Percentiles rank a stretch among this genome's conserved stretches.
Evolutionary conservation across 2,888 invertebrate species (phyloP).

Genomic region (Parasteatoda lunata): DNA sequence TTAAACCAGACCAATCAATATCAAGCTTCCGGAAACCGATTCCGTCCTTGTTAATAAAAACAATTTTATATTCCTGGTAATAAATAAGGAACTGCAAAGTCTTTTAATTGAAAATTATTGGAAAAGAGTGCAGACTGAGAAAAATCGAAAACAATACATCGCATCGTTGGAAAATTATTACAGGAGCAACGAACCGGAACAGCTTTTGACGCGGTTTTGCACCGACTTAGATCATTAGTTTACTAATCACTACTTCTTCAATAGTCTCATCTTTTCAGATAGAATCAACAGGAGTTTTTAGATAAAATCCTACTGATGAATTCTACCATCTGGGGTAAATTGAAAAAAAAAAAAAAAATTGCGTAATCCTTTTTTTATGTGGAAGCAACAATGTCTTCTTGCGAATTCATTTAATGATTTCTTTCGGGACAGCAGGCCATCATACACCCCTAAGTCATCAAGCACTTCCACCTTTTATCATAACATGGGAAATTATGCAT

Average conservation of each 20-base stretch:
- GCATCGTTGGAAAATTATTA: not conserved
- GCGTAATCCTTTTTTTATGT: not conserved
- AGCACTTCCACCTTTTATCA: too few species aligned
- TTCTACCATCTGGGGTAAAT: not conserved
- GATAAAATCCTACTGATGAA: not conserved
- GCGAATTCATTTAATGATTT: too few species aligned
- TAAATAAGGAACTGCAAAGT: too few species aligned
- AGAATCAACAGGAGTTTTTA: not conserved
- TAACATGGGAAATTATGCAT: too few species aligned
- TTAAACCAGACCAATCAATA: too few species aligned
- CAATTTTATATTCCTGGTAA: too few species aligned
- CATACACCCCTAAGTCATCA: too few species aligned
- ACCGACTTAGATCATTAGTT: not conserved
- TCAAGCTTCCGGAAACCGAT: too few species aligned
- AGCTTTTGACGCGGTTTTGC: not conserved
- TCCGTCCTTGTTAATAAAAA: too few species aligned
- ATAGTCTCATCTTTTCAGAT: not conserved
- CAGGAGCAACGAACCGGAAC: not conserved
- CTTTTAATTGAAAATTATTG: too few species aligned
- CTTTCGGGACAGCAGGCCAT: too few species aligned
- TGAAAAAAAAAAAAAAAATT: not conserved
- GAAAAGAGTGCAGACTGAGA: not conserved
- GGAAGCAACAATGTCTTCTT: not conserved
- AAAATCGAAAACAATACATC: not conserved
- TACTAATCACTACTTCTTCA: slow-evolving; percentile 1